Evolutionary conservation across 2,888 invertebrate species (phyloP).

Genomic region (Magallana nippona): DNA sequence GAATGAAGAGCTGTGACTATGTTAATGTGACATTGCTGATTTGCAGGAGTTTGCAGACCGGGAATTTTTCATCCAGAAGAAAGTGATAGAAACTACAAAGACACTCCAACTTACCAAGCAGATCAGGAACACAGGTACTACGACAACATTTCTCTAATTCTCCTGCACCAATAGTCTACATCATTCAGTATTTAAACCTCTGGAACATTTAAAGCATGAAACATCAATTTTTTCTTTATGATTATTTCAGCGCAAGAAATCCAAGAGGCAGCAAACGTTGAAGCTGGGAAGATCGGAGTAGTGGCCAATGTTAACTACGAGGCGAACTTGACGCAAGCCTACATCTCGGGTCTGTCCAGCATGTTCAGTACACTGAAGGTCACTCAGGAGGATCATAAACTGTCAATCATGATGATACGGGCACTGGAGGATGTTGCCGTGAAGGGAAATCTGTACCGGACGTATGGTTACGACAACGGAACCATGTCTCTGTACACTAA

Average conservation of each 20-base stretch:
- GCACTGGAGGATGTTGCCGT: constrained; percentile 61
- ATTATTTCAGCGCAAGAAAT: constrained; percentile 59
- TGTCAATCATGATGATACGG: constrained; percentile 63
- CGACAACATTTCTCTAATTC: too few species aligned
- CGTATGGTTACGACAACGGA: constrained; percentile 48
- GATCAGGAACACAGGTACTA: background rate
- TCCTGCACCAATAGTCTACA: too few species aligned
- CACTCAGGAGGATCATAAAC: constrained; percentile 60
- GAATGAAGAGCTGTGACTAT: background rate
- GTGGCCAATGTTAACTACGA: constrained; percentile 59
- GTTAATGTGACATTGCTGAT: background rate
- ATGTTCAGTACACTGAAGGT: constrained; percentile 60
- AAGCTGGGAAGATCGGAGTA: constrained; percentile 49
- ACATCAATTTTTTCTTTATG: background rate
- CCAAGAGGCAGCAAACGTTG: constrained; percentile 51
- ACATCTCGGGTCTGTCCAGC: constrained; percentile 53
- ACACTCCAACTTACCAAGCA: background rate
- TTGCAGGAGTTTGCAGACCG: background rate
- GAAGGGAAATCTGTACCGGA: constrained; percentile 58
- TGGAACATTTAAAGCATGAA: too few species aligned
- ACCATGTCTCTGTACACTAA: constrained; percentile 28
- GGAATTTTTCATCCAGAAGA: background rate
- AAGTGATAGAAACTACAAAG: background rate
- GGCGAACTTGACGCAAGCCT: constrained; percentile 54
- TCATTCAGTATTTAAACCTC: too few species aligned